These are phyloP conservation scores for Vultur gryphus DNA, from an alignment of 2,797 vertebrate species.

Conservation along the genomic window DNA sequence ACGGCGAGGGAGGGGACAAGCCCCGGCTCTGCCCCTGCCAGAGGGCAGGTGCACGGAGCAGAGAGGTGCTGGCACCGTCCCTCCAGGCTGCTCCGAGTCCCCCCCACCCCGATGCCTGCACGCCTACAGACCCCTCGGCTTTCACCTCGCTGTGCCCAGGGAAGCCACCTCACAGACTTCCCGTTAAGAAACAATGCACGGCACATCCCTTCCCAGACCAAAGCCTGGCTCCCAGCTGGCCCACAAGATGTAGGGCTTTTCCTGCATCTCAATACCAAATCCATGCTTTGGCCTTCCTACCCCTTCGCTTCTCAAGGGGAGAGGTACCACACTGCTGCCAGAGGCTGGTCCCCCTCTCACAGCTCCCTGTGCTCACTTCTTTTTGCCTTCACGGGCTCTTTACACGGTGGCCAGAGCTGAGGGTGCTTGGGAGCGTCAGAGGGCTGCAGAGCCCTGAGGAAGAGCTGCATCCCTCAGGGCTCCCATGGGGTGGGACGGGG, in stretches of 20 bases:
- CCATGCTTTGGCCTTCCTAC: neutral
- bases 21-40: rapidly evolving
- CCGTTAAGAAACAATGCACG: rapidly evolving
- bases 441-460: neutral
- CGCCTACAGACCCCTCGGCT: rapidly evolving
- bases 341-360: neutral
- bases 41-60: neutral
- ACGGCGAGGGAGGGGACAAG: neutral
- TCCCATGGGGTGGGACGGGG: neutral
- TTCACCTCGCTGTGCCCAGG: neutral
- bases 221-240: neutral
- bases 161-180: neutral
- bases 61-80: neutral
- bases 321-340: neutral
- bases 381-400: neutral
- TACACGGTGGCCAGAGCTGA: rapidly evolving
- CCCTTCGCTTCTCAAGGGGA: neutral
- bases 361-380: neutral
- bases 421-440: neutral
- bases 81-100: neutral
- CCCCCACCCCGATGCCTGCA: neutral
- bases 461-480: neutral
- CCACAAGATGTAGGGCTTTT: neutral
- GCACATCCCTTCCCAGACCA: neutral
- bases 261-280: neutral